These are phyloP conservation scores for Hypselothyrea guttata DNA, from an alignment of 2,888 invertebrate species.

Conservation along the genomic window DNA sequence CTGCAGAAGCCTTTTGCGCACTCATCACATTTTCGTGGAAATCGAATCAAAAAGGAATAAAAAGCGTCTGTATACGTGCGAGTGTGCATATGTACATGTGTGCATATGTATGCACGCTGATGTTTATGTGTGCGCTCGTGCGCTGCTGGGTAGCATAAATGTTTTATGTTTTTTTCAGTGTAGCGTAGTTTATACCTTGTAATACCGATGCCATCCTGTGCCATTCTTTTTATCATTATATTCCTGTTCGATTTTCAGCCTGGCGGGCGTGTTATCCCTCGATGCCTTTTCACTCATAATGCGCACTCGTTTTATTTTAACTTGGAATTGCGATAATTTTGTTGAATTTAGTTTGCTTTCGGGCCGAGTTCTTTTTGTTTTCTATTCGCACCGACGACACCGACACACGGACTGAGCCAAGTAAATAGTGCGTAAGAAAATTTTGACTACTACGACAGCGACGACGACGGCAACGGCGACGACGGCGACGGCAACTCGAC, in stretches of 20 bases:
- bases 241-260: slow-evolving; percentile 57
- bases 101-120: slow-evolving; percentile 13
- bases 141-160: slow-evolving; percentile 24
- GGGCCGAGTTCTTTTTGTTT: slow-evolving; percentile 36
- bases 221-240: slow-evolving; percentile 56
- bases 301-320: slow-evolving; percentile 28
- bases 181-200: slow-evolving; percentile 44
- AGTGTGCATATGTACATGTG: slow-evolving; percentile 3
- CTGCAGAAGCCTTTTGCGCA: slow-evolving; percentile 77
- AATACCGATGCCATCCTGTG: slow-evolving; percentile 53
- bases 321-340: slow-evolving; percentile 38
- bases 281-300: slow-evolving; percentile 60
- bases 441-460: slow-evolving; percentile 50
- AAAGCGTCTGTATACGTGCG: slow-evolving; percentile 22
- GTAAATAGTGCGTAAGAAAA: slow-evolving; percentile 59
- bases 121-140: slow-evolving; percentile 18
- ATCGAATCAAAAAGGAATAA: slow-evolving; percentile 74
- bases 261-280: slow-evolving; percentile 55
- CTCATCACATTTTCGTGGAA: slow-evolving; percentile 81
- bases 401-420: slow-evolving; percentile 41
- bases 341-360: slow-evolving; percentile 20
- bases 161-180: slow-evolving; percentile 28
- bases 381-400: slow-evolving; percentile 53
- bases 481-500: slow-evolving; percentile 24
- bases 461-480: slow-evolving; percentile 5